Conservation (phyloP, 2,113 vertebrate species). For the Tapirus terrestris region DNA sequence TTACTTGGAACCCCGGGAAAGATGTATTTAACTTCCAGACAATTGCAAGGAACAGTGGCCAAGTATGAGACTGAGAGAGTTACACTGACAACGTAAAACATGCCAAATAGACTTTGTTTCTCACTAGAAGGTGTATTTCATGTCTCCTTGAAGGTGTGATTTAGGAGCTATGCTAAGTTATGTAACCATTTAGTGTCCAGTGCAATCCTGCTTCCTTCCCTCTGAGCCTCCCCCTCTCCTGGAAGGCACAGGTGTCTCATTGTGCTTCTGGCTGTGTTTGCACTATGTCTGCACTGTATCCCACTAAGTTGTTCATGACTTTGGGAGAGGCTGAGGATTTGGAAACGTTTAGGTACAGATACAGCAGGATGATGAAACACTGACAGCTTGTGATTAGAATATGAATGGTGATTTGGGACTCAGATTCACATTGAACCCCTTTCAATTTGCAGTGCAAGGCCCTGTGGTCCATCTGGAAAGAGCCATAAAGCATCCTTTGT, state of each 20-base stretch:
- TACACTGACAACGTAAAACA: neutral
- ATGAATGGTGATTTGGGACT: neutral
- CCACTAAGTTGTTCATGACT: neutral
- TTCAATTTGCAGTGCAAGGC: neutral
- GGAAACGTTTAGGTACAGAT: neutral
- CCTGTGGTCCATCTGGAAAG: neutral
- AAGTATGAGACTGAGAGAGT: neutral
- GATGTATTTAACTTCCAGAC: neutral
- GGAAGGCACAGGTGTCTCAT: neutral
- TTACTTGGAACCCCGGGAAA: neutral
- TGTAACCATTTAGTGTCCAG: neutral
- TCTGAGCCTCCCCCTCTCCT: neutral
- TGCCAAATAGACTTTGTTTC: neutral
- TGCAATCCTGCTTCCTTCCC: neutral
- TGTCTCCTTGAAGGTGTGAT: neutral
- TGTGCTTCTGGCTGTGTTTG: neutral
- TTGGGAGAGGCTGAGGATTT: neutral
- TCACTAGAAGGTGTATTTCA: neutral
- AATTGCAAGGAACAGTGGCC: neutral
- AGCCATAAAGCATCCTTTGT: slow-evolving; percentile 54
- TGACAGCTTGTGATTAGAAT: neutral
- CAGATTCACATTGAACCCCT: neutral
- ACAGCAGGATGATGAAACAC: neutral
- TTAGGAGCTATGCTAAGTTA: neutral
- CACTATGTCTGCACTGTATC: neutral